These are phyloP conservation scores for Echiichthys vipera DNA, from an alignment of 2,797 vertebrate species.

Conservation along the genomic window DNA sequence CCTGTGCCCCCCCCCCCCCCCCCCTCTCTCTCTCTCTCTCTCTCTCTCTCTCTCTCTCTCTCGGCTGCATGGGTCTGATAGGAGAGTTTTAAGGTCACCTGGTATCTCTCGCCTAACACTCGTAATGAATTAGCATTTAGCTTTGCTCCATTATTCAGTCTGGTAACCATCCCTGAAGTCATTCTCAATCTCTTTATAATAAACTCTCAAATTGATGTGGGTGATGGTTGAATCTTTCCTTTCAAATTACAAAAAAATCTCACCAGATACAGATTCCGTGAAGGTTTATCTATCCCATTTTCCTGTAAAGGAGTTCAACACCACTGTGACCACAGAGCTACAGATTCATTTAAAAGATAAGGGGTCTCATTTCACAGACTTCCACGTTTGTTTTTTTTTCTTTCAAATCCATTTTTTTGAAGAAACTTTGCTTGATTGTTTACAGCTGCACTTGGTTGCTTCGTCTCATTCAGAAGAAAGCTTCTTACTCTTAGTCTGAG, in stretches of 20 bases:
- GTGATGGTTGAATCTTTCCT: slow-evolving; percentile 36
- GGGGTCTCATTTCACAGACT: too few relatives aligned
- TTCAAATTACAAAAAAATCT: slow-evolving; percentile 44
- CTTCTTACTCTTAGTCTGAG: background rate
- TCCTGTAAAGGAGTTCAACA: slow-evolving; percentile 15
- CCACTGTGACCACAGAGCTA: background rate
- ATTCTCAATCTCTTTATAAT: slow-evolving; percentile 46
- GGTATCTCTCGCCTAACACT: slow-evolving; percentile 46
- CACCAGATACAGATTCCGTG: slow-evolving; percentile 12
- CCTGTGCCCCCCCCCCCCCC: background rate
- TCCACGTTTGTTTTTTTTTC: too few relatives aligned
- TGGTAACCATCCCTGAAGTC: slow-evolving; percentile 45
- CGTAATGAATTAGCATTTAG: slow-evolving; percentile 65
- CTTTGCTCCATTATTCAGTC: slow-evolving; percentile 55
- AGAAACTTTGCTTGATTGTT: background rate
- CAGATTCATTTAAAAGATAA: background rate
- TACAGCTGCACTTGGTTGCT: background rate
- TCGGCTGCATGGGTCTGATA: slow-evolving; percentile 32
- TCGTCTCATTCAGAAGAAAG: slow-evolving; percentile 19
- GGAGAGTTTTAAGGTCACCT: slow-evolving; percentile 60
- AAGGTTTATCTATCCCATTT: slow-evolving; percentile 11
- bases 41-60: slow-evolving; percentile 4
- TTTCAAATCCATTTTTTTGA: too few relatives aligned
- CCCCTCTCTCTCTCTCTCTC: background rate
- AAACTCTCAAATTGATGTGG: slow-evolving; percentile 53